Base-by-base conservation (phyloP, 2,888 invertebrate genomes). In the Eupeodes luniger region DNA sequence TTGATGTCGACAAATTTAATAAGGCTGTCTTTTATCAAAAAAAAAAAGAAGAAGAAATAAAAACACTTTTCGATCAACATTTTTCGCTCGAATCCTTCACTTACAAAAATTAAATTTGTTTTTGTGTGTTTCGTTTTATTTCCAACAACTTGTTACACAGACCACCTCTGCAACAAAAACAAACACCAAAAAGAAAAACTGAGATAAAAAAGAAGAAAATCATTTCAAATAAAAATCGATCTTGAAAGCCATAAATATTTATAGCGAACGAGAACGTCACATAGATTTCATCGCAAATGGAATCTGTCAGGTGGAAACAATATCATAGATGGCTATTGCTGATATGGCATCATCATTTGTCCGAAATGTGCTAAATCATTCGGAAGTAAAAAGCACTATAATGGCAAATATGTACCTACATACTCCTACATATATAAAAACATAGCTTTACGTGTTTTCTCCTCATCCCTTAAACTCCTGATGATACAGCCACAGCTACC, bases 331-430 rank as follows among this genome's bases (percentile, higher is more conserved):
- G 69, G 83, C 86, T 75, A 86, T 79, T 83, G 86, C 69, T 67
- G 86, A 86, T 86, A 86, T 34, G 69, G 83, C 79, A 82, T 86
- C 83, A 79, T 79, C 82, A 86, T 86, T 86, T 86, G 83, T 86
- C 86, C 86, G 69, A 55, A 80, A 81, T 80, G 77, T 85, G 85
- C 87, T 88, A 88, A 84, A 84, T 88, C 87, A 88, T 81, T 84
- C 51, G 87, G 87, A 88, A 88, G 74, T 84, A 83, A 87, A 83
- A 75, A 88, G 77, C 62, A 59, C 44, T 80, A 69, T 76, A 55
- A 34, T 47, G 47, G 9, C 27, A 27, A 19, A 19, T 53, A 10
- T 19, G 53, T 55, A 47, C 5, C 10, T 27, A 27, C 27, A 27
- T 53, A 53, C 55, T 9, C 10, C 11, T 27, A 11, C n/a, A 16